Conservation (phyloP, 2,797 vertebrate genomes). For the Sebastes itinus region DNA sequence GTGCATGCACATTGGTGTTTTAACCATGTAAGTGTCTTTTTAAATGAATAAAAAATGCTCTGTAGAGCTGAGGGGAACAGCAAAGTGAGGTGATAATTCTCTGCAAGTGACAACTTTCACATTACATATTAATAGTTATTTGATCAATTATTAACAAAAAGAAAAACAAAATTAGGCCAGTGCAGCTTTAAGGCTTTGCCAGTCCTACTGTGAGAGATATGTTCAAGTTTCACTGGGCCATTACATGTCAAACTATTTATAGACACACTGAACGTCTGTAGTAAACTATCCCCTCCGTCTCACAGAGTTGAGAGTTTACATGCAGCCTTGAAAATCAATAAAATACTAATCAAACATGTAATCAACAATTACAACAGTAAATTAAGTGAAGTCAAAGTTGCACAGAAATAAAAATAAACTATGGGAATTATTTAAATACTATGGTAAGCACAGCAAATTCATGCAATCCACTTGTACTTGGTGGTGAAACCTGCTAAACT, state of each 20-base stretch:
- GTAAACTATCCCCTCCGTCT: neutral
- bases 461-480: neutral
- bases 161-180: neutral
- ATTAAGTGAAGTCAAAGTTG: neutral
- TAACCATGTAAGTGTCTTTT: too few species aligned
- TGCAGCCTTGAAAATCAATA: neutral
- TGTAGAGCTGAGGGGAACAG: too few species aligned
- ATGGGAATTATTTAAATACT: neutral
- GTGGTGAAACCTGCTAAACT: neutral
- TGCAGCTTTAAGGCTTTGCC: conserved; percentile 27
- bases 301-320: neutral
- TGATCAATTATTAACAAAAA: too few species aligned
- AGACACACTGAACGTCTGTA: conserved; percentile 7
- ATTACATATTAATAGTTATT: neutral
- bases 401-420: neutral
- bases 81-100: neutral
- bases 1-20: too few species aligned
- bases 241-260: conserved; percentile 48
- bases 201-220: neutral
- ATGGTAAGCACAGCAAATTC: neutral
- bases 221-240: conserved; percentile 39
- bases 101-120: neutral
- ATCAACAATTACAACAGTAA: neutral
- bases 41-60: too few species aligned
- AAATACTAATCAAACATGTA: neutral